These are phyloP conservation scores for Montipora capitata DNA, from an alignment of 92 coral and sea anemone genomes.

Conservation along the genomic window DNA sequence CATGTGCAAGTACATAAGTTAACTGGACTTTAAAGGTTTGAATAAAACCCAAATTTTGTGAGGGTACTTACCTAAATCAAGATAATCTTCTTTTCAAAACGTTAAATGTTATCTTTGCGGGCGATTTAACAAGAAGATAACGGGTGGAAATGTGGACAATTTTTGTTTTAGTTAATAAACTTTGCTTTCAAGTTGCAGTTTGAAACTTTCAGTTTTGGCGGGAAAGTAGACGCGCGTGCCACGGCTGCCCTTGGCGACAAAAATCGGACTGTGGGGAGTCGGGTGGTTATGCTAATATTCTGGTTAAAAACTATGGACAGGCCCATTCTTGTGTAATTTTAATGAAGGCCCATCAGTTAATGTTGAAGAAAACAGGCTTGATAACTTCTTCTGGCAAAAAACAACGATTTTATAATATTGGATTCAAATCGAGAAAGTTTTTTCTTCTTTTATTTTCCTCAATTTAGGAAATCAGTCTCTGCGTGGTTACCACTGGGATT, in stretches of 20 bases:
- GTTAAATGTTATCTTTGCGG: background rate
- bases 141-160: background rate
- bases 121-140: background rate
- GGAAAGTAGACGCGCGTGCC: conserved; percentile 20
- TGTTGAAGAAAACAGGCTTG: too few relatives aligned
- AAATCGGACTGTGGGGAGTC: background rate
- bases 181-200: background rate
- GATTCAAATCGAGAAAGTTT: too few relatives aligned
- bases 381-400: too few relatives aligned
- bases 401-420: too few relatives aligned
- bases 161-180: background rate
- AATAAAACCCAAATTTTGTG: background rate
- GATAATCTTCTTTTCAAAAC: background rate
- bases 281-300: background rate
- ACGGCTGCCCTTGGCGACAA: conserved; percentile 9
- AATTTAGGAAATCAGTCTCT: too few relatives aligned
- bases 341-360: too few relatives aligned
- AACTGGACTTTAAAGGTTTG: background rate
- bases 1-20: background rate
- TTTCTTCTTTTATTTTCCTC: too few relatives aligned
- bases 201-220: conserved; percentile 25
- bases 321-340: too few relatives aligned
- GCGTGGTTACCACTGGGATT: too few relatives aligned
- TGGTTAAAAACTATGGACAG: too few relatives aligned
- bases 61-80: background rate